Evolutionary conservation across 2,888 invertebrate species (phyloP).

Genomic region (Argyresthia albistria): DNA sequence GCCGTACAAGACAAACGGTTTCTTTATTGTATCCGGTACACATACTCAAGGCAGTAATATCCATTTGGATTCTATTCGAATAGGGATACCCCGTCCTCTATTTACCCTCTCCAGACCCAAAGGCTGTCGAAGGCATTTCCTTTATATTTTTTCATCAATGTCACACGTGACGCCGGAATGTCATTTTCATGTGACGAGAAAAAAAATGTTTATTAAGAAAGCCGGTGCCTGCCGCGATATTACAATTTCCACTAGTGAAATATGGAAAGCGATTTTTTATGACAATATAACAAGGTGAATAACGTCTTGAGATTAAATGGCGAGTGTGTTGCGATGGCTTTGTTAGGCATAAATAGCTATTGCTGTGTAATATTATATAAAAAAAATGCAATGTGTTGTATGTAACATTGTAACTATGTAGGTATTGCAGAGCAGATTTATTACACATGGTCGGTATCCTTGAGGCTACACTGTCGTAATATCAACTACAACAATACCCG

Average conservation of each 20-base stretch:
- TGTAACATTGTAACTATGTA: too few relatives aligned
- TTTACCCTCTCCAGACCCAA: too few relatives aligned
- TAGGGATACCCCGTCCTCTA: too few relatives aligned
- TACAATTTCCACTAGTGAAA: conserved; percentile 69
- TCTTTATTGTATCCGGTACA: too few relatives aligned
- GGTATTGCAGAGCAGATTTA: too few relatives aligned
- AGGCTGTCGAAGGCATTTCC: conserved; percentile 51
- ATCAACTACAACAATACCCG: too few relatives aligned
- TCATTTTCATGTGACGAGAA: conserved; percentile 67
- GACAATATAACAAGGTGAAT: conserved; percentile 66
- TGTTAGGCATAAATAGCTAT: neutral
- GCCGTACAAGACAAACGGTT: too few relatives aligned
- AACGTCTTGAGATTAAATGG: conserved; percentile 51
- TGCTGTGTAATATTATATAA: neutral
- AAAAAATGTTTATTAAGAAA: conserved; percentile 70
- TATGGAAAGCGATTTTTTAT: conserved; percentile 70
- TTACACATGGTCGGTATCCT: too few relatives aligned
- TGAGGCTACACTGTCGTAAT: too few relatives aligned
- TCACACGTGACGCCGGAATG: conserved; percentile 70
- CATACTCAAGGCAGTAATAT: too few relatives aligned
- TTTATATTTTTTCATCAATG: conserved; percentile 73
- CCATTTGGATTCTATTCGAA: too few relatives aligned
- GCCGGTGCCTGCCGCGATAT: conserved; percentile 51
- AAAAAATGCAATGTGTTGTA: too few relatives aligned
- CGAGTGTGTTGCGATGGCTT: conserved; percentile 40